Base-by-base conservation (phyloP, 2,797 vertebrate genomes). In the Schizothorax lantsangensis region DNA sequence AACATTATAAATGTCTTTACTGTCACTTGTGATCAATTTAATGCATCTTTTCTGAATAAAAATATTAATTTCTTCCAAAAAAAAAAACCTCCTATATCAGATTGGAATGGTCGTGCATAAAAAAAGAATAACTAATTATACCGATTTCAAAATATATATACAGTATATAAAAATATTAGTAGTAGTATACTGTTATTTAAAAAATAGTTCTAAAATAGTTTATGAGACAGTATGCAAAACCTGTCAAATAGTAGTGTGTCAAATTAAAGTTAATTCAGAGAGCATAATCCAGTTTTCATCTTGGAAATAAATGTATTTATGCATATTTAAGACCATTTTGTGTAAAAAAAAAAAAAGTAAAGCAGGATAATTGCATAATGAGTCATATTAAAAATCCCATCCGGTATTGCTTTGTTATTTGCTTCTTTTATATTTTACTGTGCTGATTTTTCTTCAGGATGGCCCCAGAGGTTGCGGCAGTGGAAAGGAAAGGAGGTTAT, bases 401-500 rank as follows among this genome's bases (percentile, higher is more conserved):
- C 40, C 9, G 30, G 5, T 72, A 43, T 73, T 26, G 15, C 12
- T 33, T 36, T 75, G 3, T 0, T 33, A 26, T 84, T 36, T 69
- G 26, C 1, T 38, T 23, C 21, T 64, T 78, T 83, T 30, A 36
- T 36, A 57, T 23, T 54, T 78, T 14, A 54, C 30, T 36, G 9
- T 36, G 33, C 64, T 36, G 2, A 17, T 12, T 81, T 23, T 84
- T 57, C 26, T 40, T 62, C 90, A 98, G 97, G 97, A 98, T 98
- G 97, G 97, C 97, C 3, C 97, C 97, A 0, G 97, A 98, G 87
- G 97, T 97, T 86, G 97, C 97, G 0, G 97, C 97, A 0, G 97
- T 97, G 91, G 97, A 97, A 85, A 97, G 97, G 91, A 98, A 98
- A 89, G 97, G 97, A 0, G 97, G 97, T 2, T 98, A 98, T 92